Evolutionary conservation across 2,888 invertebrate species (phyloP).

Genomic region (Lathronympha strigana): DNA sequence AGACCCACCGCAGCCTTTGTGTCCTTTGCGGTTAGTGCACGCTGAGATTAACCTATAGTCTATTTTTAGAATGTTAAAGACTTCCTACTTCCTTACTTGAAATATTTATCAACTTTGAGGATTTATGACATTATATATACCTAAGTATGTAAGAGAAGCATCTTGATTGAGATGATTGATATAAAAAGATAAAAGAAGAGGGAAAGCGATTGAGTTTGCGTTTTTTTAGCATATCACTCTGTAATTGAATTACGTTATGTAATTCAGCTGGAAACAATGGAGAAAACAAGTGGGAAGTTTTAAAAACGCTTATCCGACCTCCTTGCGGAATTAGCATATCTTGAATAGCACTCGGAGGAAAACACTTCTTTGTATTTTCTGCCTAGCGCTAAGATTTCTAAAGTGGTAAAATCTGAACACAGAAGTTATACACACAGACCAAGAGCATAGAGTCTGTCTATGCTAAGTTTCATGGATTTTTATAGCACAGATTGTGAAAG

Average conservation of each 20-base stretch:
- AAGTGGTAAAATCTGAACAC: conserved; percentile 1
- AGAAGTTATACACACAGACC: neutral
- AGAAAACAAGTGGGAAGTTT: conserved; percentile 24
- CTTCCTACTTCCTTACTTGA: neutral
- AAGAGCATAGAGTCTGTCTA: too few species aligned
- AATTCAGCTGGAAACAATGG: neutral
- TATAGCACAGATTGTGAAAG: too few species aligned
- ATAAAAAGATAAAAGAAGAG: too few species aligned
- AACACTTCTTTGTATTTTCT: conserved; percentile 20
- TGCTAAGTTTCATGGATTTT: too few species aligned
- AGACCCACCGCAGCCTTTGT: conserved; percentile 17
- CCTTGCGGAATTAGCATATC: conserved; percentile 28
- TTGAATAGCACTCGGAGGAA: conserved; percentile 23
- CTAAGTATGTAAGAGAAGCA: neutral
- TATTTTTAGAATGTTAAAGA: conserved; percentile 25
- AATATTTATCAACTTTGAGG: neutral
- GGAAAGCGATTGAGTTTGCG: neutral
- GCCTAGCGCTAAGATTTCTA: neutral
- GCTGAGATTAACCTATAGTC: conserved; percentile 20
- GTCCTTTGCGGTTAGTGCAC: conserved; percentile 22
- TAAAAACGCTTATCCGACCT: conserved; percentile 21
- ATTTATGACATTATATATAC: neutral
- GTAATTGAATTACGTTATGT: neutral
- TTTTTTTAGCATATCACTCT: neutral
- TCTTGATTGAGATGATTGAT: too few species aligned